These are phyloP conservation scores for Masnerella sp. DNA, from an alignment of 2,888 invertebrate species.

Conservation along the genomic window DNA sequence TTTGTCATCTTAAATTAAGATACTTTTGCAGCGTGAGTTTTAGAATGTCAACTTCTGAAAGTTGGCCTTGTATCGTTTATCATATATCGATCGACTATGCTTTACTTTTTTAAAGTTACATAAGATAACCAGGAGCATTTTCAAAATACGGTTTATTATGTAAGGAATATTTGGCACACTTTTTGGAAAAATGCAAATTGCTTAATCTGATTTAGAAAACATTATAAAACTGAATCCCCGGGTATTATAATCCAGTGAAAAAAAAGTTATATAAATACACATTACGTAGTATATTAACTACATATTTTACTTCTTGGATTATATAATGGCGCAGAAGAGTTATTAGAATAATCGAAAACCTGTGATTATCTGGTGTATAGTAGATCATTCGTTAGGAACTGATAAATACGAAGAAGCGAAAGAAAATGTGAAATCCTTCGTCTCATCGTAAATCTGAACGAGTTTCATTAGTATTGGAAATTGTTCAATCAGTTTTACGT, in stretches of 20 bases:
- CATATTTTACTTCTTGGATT: conserved; percentile 32
- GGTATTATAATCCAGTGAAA: conserved; percentile 10
- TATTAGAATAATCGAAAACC: conserved; percentile 33
- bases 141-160: too few species aligned
- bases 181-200: too few species aligned
- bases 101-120: too few species aligned
- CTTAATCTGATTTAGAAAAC: conserved; percentile 4
- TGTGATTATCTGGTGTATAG: conserved; percentile 15
- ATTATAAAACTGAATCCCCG: conserved; percentile 10
- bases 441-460: too few species aligned
- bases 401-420: background rate
- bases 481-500: too few species aligned
- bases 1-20: too few species aligned
- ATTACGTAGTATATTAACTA: conserved; percentile 34
- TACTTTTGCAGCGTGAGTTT: background rate
- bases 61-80: conserved; percentile 19
- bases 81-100: background rate
- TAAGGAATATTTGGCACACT: background rate
- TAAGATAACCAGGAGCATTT: too few species aligned
- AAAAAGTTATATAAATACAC: conserved; percentile 25
- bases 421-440: background rate
- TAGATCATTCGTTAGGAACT: conserved; percentile 12
- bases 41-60: background rate
- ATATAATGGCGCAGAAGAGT: conserved; percentile 16
- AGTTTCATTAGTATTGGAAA: too few species aligned